phyloP scores from a whole-genome alignment of 2,113 vertebrate species.

The Chlamydotis undulata region DNA sequence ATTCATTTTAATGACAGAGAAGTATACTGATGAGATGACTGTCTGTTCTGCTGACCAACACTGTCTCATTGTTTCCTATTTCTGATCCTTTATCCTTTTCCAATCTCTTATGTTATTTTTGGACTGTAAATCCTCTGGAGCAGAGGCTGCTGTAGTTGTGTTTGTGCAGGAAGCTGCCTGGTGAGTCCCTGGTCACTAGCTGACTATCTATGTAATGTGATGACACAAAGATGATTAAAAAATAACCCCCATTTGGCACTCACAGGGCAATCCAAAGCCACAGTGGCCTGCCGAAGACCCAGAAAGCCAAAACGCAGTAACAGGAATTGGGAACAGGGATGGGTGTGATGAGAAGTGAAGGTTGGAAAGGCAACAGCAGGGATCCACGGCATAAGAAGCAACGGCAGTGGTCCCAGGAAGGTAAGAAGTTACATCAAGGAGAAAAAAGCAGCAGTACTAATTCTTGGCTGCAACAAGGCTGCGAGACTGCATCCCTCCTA shows the following conservation, averaged over 20 bases:
- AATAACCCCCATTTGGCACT: neutral
- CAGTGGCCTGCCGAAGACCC: neutral
- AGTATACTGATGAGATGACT: constrained; percentile 15
- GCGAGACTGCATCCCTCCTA: neutral
- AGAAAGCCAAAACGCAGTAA: neutral
- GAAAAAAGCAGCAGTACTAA: neutral
- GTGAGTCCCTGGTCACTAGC: neutral
- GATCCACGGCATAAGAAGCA: neutral
- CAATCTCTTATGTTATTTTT: constrained; percentile 39
- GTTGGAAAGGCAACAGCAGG: neutral
- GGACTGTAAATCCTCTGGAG: constrained; percentile 18
- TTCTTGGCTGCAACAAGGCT: neutral
- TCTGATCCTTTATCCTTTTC: constrained; percentile 23
- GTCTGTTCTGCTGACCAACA: constrained; percentile 25
- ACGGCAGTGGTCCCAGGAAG: neutral
- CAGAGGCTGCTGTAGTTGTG: neutral
- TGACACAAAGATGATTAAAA: neutral
- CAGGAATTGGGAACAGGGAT: neutral
- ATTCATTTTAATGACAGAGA: constrained; percentile 27
- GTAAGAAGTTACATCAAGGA: neutral
- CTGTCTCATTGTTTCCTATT: constrained; percentile 3
- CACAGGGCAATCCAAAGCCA: neutral
- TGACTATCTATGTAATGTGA: neutral
- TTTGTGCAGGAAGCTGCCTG: neutral
- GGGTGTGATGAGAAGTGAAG: neutral